Percentiles rank a stretch among this genome's conserved stretches.
phyloP scores from a whole-genome alignment of 2,113 vertebrate genomes.

The Oriolus oriolus region DNA sequence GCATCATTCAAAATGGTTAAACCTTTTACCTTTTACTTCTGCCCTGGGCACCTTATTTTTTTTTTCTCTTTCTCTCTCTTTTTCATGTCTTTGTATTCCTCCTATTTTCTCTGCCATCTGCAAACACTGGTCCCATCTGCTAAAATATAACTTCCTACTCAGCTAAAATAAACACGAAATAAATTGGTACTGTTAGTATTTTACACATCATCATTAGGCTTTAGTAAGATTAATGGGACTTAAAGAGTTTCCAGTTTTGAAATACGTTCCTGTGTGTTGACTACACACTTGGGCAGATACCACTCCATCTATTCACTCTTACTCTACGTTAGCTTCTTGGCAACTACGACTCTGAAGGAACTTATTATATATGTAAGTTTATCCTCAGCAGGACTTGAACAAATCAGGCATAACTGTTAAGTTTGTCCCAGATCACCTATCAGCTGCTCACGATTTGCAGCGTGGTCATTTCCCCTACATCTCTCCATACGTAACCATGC shows the following conservation, averaged over 20 bases:
- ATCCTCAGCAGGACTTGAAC: neutral
- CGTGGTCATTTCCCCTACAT: neutral
- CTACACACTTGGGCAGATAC: neutral
- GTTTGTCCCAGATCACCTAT: neutral
- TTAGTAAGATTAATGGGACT: slow-evolving; percentile 24
- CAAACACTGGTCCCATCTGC: slow-evolving; percentile 1
- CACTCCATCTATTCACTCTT: neutral
- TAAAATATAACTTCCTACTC: neutral
- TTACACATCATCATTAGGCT: slow-evolving; percentile 1
- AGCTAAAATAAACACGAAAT: slow-evolving; percentile 25
- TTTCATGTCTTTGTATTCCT: neutral
- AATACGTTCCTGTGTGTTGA: neutral
- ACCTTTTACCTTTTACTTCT: neutral
- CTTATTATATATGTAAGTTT: neutral
- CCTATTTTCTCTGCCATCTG: slow-evolving; percentile 7
- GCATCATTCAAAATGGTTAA: neutral
- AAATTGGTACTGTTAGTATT: slow-evolving; percentile 3
- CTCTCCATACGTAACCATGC: neutral
- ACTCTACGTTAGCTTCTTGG: neutral
- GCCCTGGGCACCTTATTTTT: neutral
- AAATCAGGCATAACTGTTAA: neutral
- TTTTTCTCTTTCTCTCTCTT: neutral
- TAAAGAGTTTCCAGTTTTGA: neutral
- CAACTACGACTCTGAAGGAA: neutral
- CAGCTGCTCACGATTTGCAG: neutral